Evolutionary conservation across 2,888 invertebrate species (phyloP), one percentile per base, ranked within the genome.

Genomic region (Melinaea marsaeus): DNA sequence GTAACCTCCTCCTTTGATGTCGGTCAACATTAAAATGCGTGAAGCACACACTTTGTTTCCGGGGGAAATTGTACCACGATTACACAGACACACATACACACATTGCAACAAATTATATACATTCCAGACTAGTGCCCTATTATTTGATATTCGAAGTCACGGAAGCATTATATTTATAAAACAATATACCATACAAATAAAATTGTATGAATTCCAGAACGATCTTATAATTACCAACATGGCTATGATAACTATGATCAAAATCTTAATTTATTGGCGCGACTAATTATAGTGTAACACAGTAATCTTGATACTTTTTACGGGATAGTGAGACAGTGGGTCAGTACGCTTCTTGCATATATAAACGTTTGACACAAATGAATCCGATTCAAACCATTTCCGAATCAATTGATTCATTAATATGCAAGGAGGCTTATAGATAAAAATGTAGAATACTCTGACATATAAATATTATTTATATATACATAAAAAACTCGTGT

Each of bases 271-370:
- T 11, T 42, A 42, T 7, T 6, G 6, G 11, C 7, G 7, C 7
- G 9, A 42, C 3, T 22, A 51, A 22, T n/a, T 48, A 55, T 55
- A 64, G 45, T 51, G 34, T 45, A 45, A 55, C 63, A 55, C 51
- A 42, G 58, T 61, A 46, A 58, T 55, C 58, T 61, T 61, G 55
- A 55, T 48, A 55, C 55, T 55, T 51, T 48, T 32, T 60, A 33
- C 58, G 58, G 60, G 63, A 56, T 45, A 58, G 61, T 67, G 35
- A 63, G 61, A 63, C 61, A 67, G 57, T 65, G 60, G 67, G 67
- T 67, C 63, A 63, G 13, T 65, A 60, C 63, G 61, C 35, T 22
- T 45, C 47, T 56, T 62, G 66, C 60, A 66, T 60, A 64, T 59
- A 51, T 60, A 62, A 32, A 55, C 56, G 57, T 48, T 60, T 64